phyloP scores from a whole-genome alignment of 2,888 invertebrate genomes.

The Plagiodera versicolora region DNA sequence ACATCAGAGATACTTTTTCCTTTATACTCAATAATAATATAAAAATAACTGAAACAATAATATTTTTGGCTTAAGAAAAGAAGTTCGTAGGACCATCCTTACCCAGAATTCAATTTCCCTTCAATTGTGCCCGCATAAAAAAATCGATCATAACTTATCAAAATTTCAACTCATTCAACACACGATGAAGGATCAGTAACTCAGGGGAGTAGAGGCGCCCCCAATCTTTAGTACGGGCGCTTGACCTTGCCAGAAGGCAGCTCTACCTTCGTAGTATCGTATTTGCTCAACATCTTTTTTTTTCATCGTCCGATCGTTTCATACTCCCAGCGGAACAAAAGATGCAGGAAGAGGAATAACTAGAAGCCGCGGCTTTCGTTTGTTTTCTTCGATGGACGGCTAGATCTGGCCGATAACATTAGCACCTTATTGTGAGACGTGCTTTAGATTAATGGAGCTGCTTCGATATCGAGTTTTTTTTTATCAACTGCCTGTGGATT shows the following conservation, averaged over 20 bases:
- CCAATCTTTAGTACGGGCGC: constrained; percentile 6
- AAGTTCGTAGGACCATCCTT: no score
- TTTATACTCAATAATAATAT: no score
- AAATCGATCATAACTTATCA: no score
- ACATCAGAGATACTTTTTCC: no score
- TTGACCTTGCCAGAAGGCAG: no score
- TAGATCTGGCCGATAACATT: background rate
- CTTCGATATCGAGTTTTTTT: background rate
- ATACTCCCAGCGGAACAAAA: constrained; percentile 17
- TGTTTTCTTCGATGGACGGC: background rate
- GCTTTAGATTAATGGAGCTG: background rate
- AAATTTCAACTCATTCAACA: no score
- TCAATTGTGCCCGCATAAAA: no score
- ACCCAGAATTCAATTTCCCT: no score
- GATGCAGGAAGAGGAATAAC: constrained; percentile 15
- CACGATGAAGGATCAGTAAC: background rate
- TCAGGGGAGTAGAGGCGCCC: background rate
- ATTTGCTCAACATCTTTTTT: constrained; percentile 10
- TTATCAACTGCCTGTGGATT: no score
- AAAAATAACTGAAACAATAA: no score
- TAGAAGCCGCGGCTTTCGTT: background rate
- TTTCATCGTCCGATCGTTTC: constrained; percentile 16
- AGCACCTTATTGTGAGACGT: background rate
- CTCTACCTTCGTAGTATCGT: constrained; percentile 21
- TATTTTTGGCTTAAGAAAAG: no score